Percentiles rank a stretch among this genome's conserved stretches.
Evolutionary conservation across 2,888 invertebrate species (phyloP).

Genomic region (Eristalinus sepulchralis): DNA sequence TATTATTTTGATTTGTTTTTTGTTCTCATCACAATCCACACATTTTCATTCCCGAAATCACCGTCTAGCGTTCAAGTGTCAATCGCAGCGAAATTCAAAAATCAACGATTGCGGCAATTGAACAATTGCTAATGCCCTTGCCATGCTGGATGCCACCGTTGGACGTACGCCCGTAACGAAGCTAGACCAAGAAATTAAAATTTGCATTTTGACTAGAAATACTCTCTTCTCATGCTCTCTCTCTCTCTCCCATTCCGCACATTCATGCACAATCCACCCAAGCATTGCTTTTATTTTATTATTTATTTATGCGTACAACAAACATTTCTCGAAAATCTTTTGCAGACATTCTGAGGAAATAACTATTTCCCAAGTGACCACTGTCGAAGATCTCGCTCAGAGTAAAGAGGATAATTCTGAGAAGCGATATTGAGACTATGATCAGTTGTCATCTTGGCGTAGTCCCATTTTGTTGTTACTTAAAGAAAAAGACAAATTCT

Average conservation of each 20-base stretch:
- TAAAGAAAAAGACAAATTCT: conserved; percentile 27
- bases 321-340: conserved; percentile 63
- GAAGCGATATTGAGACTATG: conserved; percentile 47
- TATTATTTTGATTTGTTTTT: conserved; percentile 5
- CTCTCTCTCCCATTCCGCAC: not conserved
- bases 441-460: not conserved
- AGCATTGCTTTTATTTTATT: conserved; percentile 16
- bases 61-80: conserved; percentile 46
- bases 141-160: not conserved
- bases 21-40: conserved; percentile 11
- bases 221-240: conserved; percentile 18
- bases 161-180: not conserved
- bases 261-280: not conserved
- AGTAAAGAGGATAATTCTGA: conserved; percentile 63
- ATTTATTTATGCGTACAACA: conserved; percentile 13
- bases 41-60: conserved; percentile 26
- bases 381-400: conserved; percentile 72
- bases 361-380: conserved; percentile 76
- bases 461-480: conserved; percentile 27
- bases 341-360: conserved; percentile 75
- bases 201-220: conserved; percentile 7
- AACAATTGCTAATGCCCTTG: conserved; percentile 39
- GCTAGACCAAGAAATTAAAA: not conserved
- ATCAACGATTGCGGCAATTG: conserved; percentile 34
- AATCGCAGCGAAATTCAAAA: conserved; percentile 54